Base-by-base conservation (phyloP, 1,140 invertebrate genomes). In the Archivesica marissinica region DNA sequence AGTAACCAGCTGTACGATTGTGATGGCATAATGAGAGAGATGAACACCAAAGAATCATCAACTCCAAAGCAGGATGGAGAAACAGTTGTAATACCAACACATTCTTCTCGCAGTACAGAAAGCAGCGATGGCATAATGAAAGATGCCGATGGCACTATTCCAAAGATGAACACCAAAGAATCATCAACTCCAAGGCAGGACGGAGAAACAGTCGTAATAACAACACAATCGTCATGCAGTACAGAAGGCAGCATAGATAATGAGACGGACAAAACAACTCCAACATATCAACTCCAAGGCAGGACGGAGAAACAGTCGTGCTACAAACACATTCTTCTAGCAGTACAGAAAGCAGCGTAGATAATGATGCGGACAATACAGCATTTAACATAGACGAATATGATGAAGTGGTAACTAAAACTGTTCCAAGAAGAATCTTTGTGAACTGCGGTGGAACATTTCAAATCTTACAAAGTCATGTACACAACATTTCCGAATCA, bases 1-100 rank as follows among this genome's bases (percentile, higher is more conserved):
- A 72, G 68, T 47, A 72, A 72, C 50, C 23, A 50, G 9, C 33
- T 50, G 9, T 72, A 72, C 28, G 68, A 72, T 30, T 72, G 68
- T 15, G 68, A 72, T 33, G 35, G 13, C 3, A 11, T 4, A 2
- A 20, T 44, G 3, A 41, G 9, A 33, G 20, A 33, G 17, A 13
- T 23, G 35, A 20, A 11, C n/a, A 33, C 33, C 0, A 44, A 33
- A 9, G 9, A 72, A 47, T 25, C 15, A 6, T 47, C 20, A 15
- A 2, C 17, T 9, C 13, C 15, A 30, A 41, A 25, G 35, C 41
- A 50, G 2, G 39, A 68, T 28, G 20, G 28, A 23, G 38, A 25
- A 1, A 7, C 3, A 25, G 64, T 30, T 44, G 44, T n/a, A 20
- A 20, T 17, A 39, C 6, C 1, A 6, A 17, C 7, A 2, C 30